phyloP scores from a whole-genome alignment of 2,113 vertebrate species.

The Apteryx owenii region DNA sequence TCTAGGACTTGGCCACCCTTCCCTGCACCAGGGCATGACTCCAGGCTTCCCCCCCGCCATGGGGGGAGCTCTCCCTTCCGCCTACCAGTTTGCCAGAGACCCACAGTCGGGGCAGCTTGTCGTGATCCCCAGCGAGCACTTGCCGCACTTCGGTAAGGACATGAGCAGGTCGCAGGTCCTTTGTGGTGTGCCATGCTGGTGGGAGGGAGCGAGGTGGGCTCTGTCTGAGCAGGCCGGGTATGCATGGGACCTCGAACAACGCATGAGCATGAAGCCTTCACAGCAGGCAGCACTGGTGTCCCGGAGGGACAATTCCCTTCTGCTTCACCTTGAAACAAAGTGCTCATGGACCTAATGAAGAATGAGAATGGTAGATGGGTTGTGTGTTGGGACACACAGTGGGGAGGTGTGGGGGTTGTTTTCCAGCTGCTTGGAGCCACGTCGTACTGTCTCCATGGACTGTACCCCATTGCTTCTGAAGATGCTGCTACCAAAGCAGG shows the following conservation, averaged over 20 bases:
- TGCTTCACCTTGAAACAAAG: not conserved
- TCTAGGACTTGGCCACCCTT: slow-evolving; percentile 88
- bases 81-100: slow-evolving; percentile 96
- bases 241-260: not conserved
- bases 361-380: too few relatives aligned
- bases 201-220: not conserved
- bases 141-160: slow-evolving; percentile 90
- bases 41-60: slow-evolving; percentile 89
- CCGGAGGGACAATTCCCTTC: too few relatives aligned
- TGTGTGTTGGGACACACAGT: too few relatives aligned
- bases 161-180: accelerated
- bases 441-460: not conserved
- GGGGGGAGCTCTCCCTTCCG: slow-evolving; percentile 87
- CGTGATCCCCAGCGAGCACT: slow-evolving; percentile 93
- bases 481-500: too few relatives aligned
- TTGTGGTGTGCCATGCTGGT: not conserved
- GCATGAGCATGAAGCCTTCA: not conserved
- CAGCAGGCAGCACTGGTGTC: not conserved
- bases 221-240: not conserved
- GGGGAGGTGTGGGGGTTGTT: not conserved
- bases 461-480: not conserved
- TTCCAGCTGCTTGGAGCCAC: not conserved
- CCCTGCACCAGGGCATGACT: slow-evolving; percentile 92
- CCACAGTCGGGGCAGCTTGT: slow-evolving; percentile 95
- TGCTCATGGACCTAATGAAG: too few relatives aligned